Evolutionary conservation across 2,888 invertebrate genomes (phyloP).

Genomic region (Nysson spinosus): DNA sequence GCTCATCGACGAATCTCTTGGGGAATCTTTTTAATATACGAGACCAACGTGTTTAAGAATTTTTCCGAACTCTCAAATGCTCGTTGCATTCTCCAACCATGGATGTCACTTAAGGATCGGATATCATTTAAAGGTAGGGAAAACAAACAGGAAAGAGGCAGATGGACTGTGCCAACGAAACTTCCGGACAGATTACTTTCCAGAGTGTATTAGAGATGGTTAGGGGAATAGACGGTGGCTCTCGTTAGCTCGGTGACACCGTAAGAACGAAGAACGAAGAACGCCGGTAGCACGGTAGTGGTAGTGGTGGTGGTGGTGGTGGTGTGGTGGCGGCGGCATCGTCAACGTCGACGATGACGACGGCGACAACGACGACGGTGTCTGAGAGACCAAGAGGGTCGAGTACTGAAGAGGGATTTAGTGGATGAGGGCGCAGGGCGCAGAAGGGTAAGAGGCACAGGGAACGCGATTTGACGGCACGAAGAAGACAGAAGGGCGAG

Average conservation of each 20-base stretch:
- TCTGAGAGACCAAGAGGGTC: conserved; percentile 34
- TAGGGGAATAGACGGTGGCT: neutral
- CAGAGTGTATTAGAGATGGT: conserved; percentile 43
- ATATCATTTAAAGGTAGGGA: too few relatives aligned
- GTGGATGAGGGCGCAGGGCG: conserved; percentile 39
- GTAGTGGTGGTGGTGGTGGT: neutral
- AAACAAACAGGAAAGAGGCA: neutral
- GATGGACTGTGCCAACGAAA: neutral
- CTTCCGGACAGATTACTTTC: conserved; percentile 28
- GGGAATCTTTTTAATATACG: too few relatives aligned
- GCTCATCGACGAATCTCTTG: too few relatives aligned
- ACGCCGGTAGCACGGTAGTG: conserved; percentile 2
- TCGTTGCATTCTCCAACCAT: too few relatives aligned
- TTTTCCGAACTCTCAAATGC: too few relatives aligned
- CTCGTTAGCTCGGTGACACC: conserved; percentile 4
- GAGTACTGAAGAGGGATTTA: conserved; percentile 35
- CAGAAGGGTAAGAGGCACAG: conserved; percentile 15
- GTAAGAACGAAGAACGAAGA: conserved; percentile 7
- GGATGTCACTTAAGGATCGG: too few relatives aligned
- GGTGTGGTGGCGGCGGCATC: neutral
- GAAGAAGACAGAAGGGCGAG: conserved; percentile 28
- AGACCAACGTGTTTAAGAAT: too few relatives aligned
- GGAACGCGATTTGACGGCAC: conserved; percentile 33
- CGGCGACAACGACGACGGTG: conserved; percentile 17
- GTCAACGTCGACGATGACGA: conserved; percentile 8